Base-by-base conservation (phyloP, 1,140 invertebrate genomes). In the Choristoneura fumiferana region DNA sequence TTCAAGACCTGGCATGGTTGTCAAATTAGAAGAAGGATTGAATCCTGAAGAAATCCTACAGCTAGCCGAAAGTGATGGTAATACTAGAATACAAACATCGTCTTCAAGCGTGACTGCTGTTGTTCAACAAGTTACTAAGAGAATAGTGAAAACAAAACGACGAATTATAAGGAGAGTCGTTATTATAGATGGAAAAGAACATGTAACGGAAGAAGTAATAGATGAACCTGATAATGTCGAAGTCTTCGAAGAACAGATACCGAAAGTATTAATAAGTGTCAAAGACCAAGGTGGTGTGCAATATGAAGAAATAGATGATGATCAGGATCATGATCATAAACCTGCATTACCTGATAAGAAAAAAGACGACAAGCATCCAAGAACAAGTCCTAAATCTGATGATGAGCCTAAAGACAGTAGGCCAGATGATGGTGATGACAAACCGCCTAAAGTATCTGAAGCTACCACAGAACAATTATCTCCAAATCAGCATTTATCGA, bases 141-240 rank as follows among this genome's bases (percentile, higher is more conserved):
- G 92, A 82, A 92, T 95, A 22, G 94, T 95, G 40, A 92, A 94
- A 65, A 95, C 92, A 76, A 94, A 92, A 45, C 92, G 93, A 45
- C 93, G 93, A 69, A 94, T 95, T 40, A 94, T 95, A 37, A 90
- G 94, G 53, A 92, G 93, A 69, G 91, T 95, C 3, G 93, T 94
- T 0, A 93, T 96, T 6, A 92, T 96, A 56, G 94, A 97, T 80
- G 95, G 95, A 0, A 94, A 95, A 87, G 95, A 96, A 82, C 93
- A 94, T 67, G 92, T 95, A 0, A 94, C 92, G 8, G 95, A 96
- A 85, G 95, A 96, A 87, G 88, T 96, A 2, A 89, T 96, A 58
- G 94, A 96, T 82, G 94, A 96, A 87, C 94, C 95, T 14, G 94
- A 96, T 73, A 94, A 95, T 83, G 85, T 96, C 22, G 94, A 96